Evolutionary conservation across 2,888 invertebrate genomes (phyloP), one percentile per base, ranked within the genome.

Genomic region (Leptinotarsa juncta): DNA sequence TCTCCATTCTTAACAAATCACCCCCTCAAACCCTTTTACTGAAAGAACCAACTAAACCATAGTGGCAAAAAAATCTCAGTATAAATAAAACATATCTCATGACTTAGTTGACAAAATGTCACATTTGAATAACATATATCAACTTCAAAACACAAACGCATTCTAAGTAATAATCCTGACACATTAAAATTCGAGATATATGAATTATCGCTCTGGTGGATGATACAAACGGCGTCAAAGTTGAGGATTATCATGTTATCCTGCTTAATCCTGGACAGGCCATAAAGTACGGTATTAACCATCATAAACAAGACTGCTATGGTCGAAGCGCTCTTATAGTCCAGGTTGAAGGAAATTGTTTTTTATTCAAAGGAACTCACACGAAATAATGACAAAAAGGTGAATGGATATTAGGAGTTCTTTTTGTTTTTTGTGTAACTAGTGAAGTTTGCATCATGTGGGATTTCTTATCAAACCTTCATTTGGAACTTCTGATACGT

Each of bases 161-260:
- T 75, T 70, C 55, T 72, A 67, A 62, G 69, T 71, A 50, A 66
- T 74, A 73, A 76, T 72, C 72, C 74, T 74, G 72, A 75, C 74
- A 65, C 67, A 76, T 76, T 74, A 68, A 76, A 74, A 72, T 76
- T 74, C 70, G 72, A 69, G 78, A 71, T 69, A 71, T 70, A 72
- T 78, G 74, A 78, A 74, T 75, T 78, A 78, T 78, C 72, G 72
- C 65, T 23, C 57, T 57, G 73, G 72, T 77, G 74, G 80, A 82
- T 81, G 62, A 62, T 32, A 62, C 62, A 62, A 26, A 62, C 7
- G 62, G 62, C 81, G 81, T 82, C 83, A 81, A 78, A 77, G 77
- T 82, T 76, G 70, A 76, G 82, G 81, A 84, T 84, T 83, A 84
- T 83, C 79, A 81, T 84, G 84, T 84, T 83, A 84, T 82, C 79